phyloP scores from a whole-genome alignment of 2,888 invertebrate species.

The Orthosia incerta region DNA sequence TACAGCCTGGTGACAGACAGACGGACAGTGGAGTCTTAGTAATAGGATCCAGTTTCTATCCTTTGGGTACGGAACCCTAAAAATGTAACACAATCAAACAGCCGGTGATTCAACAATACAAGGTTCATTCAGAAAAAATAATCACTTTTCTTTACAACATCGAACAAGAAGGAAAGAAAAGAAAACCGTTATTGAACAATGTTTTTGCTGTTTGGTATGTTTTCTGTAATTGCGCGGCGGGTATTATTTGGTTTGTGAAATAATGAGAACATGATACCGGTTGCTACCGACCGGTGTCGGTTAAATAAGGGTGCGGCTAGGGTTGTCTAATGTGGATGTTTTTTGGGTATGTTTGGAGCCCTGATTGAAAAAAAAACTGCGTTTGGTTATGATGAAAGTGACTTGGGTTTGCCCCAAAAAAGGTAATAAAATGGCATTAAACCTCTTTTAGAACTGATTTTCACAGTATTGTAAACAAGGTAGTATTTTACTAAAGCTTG shows the following conservation, averaged over 20 bases:
- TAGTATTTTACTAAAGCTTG: too few species aligned
- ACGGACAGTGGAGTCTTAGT: too few species aligned
- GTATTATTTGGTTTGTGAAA: conserved; percentile 21
- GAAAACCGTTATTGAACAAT: not conserved
- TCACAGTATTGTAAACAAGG: too few species aligned
- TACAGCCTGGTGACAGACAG: too few species aligned
- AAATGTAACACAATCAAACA: not conserved
- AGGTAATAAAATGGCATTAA: too few species aligned
- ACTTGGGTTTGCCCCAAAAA: too few species aligned
- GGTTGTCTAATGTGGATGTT: not conserved
- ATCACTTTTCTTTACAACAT: not conserved
- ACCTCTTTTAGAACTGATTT: not conserved
- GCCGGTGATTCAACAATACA: not conserved
- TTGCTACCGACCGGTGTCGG: conserved; percentile 7
- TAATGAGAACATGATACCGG: conserved; percentile 32
- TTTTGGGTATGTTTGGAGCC: too few species aligned
- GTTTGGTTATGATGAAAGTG: not conserved
- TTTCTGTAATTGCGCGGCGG: conserved; percentile 26
- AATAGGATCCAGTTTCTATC: too few species aligned
- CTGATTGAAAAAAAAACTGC: not conserved
- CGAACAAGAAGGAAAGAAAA: not conserved
- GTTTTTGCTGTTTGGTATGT: conserved; percentile 12
- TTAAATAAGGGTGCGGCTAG: conserved; percentile 9
- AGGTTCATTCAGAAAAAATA: conserved; percentile 6
- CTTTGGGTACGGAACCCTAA: too few species aligned